These are phyloP conservation scores for Cheirogaleus medius DNA, from an alignment of 2,113 vertebrate genomes.

Conservation along the genomic window DNA sequence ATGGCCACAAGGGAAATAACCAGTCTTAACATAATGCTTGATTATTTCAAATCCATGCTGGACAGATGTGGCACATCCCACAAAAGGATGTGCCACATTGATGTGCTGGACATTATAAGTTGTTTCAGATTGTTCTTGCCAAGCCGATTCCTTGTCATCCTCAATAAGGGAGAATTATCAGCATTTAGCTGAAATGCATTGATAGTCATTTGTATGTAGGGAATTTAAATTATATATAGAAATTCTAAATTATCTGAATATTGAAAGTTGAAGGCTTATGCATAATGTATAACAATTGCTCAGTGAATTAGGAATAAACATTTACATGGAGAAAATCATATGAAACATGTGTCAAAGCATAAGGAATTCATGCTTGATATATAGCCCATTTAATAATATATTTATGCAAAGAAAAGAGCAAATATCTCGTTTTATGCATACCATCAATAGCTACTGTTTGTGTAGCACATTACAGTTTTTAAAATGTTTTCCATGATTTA, in stretches of 20 bases:
- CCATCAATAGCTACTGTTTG: conserved; percentile 40
- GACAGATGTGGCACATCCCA: neutral
- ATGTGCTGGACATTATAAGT: neutral
- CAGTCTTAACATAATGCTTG: conserved; percentile 17
- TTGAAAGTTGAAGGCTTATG: conserved; percentile 63
- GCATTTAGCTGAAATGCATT: conserved; percentile 50
- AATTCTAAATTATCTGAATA: conserved; percentile 62
- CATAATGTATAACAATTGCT: conserved; percentile 65
- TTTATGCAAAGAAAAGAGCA: conserved; percentile 39
- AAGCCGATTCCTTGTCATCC: neutral
- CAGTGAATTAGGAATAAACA: conserved; percentile 62
- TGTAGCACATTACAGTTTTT: neutral
- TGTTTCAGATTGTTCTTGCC: neutral
- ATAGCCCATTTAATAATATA: conserved; percentile 54
- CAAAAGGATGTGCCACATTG: neutral
- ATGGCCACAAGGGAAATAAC: neutral
- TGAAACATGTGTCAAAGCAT: conserved; percentile 52
- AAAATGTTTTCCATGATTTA: conserved; percentile 42
- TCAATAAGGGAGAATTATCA: conserved; percentile 41
- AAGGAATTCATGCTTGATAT: conserved; percentile 37
- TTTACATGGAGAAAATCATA: conserved; percentile 57
- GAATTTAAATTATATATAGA: conserved; percentile 59
- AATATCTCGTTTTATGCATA: conserved; percentile 42
- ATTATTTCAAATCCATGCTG: neutral
- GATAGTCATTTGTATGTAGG: neutral